These are phyloP conservation scores for Drosophila melanosoma DNA, from an alignment of 2,888 invertebrate genomes.

Conservation along the genomic window DNA sequence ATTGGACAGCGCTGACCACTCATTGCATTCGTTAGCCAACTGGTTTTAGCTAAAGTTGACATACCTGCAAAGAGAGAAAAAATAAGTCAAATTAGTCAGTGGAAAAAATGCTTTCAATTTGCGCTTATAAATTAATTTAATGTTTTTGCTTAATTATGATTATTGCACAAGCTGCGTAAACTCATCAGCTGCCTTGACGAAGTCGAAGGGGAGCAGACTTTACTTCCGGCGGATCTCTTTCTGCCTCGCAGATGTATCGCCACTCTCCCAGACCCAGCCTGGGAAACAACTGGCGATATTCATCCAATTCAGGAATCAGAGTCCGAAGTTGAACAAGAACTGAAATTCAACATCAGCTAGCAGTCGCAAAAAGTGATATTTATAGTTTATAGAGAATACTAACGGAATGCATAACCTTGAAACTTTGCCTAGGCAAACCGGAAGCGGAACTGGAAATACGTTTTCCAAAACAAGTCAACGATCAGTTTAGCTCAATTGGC, in stretches of 20 bases:
- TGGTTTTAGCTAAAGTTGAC: slow-evolving; percentile 45
- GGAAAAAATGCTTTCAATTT: slow-evolving; percentile 14
- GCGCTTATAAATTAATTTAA: neutral
- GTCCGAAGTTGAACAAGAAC: neutral
- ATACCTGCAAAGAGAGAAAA: slow-evolving; percentile 59
- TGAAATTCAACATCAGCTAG: neutral
- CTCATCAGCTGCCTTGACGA: neutral
- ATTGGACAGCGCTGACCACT: slow-evolving; percentile 58
- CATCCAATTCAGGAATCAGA: neutral
- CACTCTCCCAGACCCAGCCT: neutral
- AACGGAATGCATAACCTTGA: neutral
- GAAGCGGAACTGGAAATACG: neutral
- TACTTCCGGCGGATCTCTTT: neutral
- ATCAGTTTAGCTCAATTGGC: neutral
- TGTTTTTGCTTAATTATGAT: neutral
- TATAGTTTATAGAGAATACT: too few relatives aligned
- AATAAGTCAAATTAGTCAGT: slow-evolving; percentile 31
- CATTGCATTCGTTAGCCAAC: slow-evolving; percentile 51
- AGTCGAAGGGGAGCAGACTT: neutral
- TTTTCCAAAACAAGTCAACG: neutral
- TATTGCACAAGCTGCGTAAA: neutral
- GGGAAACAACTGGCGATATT: neutral
- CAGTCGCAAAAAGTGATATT: neutral
- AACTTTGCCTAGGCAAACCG: neutral
- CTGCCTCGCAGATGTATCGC: neutral